Base-by-base conservation (phyloP, 2,113 vertebrate genomes). In the Misgurnus anguillicaudatus region DNA sequence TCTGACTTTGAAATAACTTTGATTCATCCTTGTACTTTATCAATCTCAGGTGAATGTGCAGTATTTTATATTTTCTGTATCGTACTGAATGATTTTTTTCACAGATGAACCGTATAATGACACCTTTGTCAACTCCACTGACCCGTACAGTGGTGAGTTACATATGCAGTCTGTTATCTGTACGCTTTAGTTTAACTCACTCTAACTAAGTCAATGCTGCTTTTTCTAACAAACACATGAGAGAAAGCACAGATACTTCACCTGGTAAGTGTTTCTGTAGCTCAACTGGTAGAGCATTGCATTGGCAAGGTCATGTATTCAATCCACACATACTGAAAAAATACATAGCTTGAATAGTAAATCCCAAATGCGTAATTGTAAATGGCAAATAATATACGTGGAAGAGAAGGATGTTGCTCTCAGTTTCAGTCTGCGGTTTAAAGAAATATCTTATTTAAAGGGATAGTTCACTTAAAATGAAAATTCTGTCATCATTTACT, bases 31-130 rank as follows among this genome's bases (percentile, higher is more conserved):
- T n/a, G 51, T 58, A 36, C 9, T 57, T 58, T 72, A 4, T 7
- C 0, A 17, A 10, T 57, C 41, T 10, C 16, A 47, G 11, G 42
- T 63, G 3, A 39, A 14, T 65, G 48, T 8, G 7, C 48, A 51
- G 48, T 8, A 57, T 57, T 64, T 66, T 9, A 16, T 24, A 5
- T 24, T 14, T 4, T 62, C 8, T 60, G n/a, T 58, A 57, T 57
- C n/a, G 62, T 75, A 86, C 66, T 72, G 38, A 58, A 91, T 89
- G 84, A 80, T 68, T 92, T 80, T 91, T 71, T 88, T 97, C 96
- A 84, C 96, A 98, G 96, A 92, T 89, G 92, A 96, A 84, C 93
- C 90, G 87, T 94, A 93, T 95, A 98, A 98, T 88, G 95, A 97
- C 62, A 90, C 92, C 87, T 94, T 93, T 93, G 84, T 93, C 94